phyloP scores from a whole-genome alignment of 2,888 invertebrate genomes.

The Tetranychus piercei region DNA sequence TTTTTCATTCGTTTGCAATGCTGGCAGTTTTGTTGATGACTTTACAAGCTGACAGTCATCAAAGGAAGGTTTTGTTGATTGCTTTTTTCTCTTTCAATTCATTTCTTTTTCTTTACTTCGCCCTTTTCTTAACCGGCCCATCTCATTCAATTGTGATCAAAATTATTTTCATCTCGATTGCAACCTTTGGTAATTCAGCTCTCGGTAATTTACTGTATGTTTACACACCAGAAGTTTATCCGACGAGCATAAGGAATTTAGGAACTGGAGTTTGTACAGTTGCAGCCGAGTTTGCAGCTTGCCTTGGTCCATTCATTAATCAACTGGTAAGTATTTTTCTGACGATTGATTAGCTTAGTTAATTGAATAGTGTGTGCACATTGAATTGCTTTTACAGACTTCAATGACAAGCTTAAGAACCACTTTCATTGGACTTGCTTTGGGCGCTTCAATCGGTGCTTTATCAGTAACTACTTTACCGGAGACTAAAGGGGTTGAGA shows the following conservation, averaged over 20 bases:
- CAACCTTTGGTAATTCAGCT: constrained; percentile 21
- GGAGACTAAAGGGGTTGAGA: constrained; percentile 21
- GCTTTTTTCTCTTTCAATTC: background rate
- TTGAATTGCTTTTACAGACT: constrained; percentile 12
- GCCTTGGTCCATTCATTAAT: constrained; percentile 22
- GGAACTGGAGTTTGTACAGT: constrained; percentile 22
- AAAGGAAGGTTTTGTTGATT: background rate
- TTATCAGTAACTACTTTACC: constrained; percentile 21
- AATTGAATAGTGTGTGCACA: background rate
- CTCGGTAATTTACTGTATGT: constrained; percentile 22
- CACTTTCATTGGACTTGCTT: constrained; percentile 15
- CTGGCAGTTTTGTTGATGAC: background rate
- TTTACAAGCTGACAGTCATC: background rate
- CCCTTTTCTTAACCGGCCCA: constrained; percentile 20
- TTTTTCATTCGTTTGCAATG: constrained; percentile 34
- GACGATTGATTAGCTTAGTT: background rate
- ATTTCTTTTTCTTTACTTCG: constrained; percentile 19
- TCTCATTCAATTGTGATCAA: constrained; percentile 19
- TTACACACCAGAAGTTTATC: constrained; percentile 23
- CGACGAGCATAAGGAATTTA: constrained; percentile 21
- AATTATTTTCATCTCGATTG: constrained; percentile 28
- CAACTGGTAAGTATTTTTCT: constrained; percentile 21
- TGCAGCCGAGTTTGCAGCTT: constrained; percentile 21
- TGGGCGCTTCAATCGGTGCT: constrained; percentile 17
- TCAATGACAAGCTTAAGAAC: constrained; percentile 7